Evolutionary conservation across 2,113 vertebrate genomes (phyloP), one percentile per base, ranked within the genome.

Genomic region (Osmerus mordax): DNA sequence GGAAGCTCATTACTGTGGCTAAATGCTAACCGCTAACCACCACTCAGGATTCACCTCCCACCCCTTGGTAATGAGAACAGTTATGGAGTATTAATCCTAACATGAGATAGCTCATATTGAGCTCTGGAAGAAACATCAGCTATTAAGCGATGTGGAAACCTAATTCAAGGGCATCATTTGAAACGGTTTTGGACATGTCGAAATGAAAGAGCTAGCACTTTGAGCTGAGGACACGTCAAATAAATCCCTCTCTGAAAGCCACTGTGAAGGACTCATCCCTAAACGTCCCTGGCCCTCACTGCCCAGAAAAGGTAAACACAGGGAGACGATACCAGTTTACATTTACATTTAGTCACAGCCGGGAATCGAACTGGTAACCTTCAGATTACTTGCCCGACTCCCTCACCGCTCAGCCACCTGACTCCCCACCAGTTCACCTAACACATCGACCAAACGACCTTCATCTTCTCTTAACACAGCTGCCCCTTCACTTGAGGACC

Each of bases 21-120:
- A 53, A 84, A 78, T 55, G 81, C 61, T 73, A 60, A 54, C 15
- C 14, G 64, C 68, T 71, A 65, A 65, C 62, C 54, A 4, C 21
- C 18, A 19, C 12, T 53, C 58, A 41, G 36, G 8, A 7, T 41
- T 65, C 52, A 65, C 60, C 67, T 67, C 23, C 13, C 71, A 53
- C 61, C 1, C 2, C 19, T 47, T 69, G 36, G 54, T 74, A 79
- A 88, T 77, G 68, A 80, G 74, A 78, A 83, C 80, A 86, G 3
- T 84, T 81, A 81, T 72, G 52, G 84, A 71, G 74, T 78, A 80
- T 84, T 88, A 87, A 84, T 89, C 78, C 66, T 69, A 79, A 71
- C 70, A 78, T 69, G 65, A 70, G 67, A 66, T 78, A 71, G 67
- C 77, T 87, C 80, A 76, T 73, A 78, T 69, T 67, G 72, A 78